Evolutionary conservation across 1,140 invertebrate species (phyloP).

Genomic region (Trichonephila clavipes): DNA sequence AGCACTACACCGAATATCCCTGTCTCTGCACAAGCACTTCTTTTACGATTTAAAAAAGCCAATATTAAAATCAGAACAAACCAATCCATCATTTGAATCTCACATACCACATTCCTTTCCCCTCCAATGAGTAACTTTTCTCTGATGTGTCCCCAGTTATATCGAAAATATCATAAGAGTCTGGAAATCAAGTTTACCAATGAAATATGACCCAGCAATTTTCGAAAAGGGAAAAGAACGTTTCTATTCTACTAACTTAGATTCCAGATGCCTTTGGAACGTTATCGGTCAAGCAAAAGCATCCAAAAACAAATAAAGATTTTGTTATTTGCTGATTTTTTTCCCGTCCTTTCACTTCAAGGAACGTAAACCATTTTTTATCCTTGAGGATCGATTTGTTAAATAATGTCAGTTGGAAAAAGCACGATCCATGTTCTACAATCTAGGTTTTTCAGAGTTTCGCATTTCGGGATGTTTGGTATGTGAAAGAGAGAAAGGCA

Average conservation of each 20-base stretch:
- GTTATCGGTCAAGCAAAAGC: constrained; percentile 30
- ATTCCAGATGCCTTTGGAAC: constrained; percentile 44
- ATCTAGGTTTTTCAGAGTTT: constrained; percentile 15
- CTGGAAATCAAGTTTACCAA: constrained; percentile 32
- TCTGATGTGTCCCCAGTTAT: not conserved
- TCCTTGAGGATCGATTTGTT: constrained; percentile 41
- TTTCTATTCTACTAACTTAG: constrained; percentile 44
- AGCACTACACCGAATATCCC: no score
- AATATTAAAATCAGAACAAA: no score
- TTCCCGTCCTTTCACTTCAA: not conserved
- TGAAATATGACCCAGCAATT: constrained; percentile 59
- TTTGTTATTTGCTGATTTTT: constrained; percentile 8
- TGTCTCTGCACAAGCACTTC: no score
- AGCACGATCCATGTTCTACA: not conserved
- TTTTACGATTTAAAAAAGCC: no score
- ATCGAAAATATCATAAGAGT: constrained; percentile 41
- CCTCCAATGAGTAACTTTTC: not conserved
- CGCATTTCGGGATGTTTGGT: not conserved
- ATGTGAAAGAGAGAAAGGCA: not conserved
- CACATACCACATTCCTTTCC: no score
- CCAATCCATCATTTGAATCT: no score
- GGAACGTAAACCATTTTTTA: constrained; percentile 29
- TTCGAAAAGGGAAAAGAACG: not conserved
- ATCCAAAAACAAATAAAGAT: constrained; percentile 58
- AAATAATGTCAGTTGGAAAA: constrained; percentile 56